phyloP scores from a whole-genome alignment of 2,797 vertebrate species.

The Tenualosa thibaudeaui region DNA sequence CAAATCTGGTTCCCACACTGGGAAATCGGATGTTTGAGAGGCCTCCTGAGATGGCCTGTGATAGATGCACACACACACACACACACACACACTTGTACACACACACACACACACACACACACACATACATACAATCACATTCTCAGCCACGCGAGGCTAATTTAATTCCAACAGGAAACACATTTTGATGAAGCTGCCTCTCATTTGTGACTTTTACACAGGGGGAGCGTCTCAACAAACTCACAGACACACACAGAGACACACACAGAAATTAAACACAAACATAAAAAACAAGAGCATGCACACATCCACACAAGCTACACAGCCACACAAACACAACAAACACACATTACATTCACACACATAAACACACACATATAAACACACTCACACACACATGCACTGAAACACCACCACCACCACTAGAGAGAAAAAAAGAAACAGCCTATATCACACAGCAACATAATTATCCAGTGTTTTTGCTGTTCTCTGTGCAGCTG shows the following conservation, averaged over 20 bases:
- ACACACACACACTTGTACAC: background rate
- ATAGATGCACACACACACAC: background rate
- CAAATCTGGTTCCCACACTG: constrained; percentile 20
- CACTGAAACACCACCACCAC: background rate
- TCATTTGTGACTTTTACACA: constrained; percentile 13
- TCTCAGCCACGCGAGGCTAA: constrained; percentile 12
- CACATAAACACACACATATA: background rate
- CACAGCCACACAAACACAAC: background rate
- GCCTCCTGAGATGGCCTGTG: constrained; percentile 17
- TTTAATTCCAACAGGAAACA: constrained; percentile 25
- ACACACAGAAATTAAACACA: background rate
- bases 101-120: constrained; percentile 17
- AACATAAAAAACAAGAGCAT: background rate
- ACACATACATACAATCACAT: constrained; percentile 6
- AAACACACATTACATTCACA: background rate
- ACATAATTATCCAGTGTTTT: constrained; percentile 19
- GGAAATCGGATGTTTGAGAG: constrained; percentile 20
- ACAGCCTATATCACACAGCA: background rate
- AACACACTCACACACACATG: background rate
- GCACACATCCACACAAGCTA: background rate
- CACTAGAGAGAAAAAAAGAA: background rate
- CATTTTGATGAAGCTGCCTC: constrained; percentile 25
- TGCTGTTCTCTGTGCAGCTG: background rate
- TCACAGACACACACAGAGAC: background rate
- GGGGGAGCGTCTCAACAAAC: constrained; percentile 8